Base-by-base conservation (phyloP, 2,113 vertebrate genomes). In the Hystrix cristata region DNA sequence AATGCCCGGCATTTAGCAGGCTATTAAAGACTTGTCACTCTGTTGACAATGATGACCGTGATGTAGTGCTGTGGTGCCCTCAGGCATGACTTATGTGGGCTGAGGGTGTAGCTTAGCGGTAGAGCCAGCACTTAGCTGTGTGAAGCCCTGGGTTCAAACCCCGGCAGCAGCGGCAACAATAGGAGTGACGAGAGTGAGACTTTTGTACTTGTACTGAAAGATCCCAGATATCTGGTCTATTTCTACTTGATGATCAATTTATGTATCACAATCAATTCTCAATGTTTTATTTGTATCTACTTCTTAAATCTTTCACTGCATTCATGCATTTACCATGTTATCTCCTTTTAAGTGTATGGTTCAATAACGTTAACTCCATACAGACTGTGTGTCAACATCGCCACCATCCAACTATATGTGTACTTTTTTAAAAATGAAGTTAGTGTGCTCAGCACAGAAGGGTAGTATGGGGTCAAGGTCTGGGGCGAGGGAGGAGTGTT, bases 1-100 rank as follows among this genome's bases (percentile, higher is more conserved):
- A n/a, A 13, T 5, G 14, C 48, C 6, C 31, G 8, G 15, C 16
- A 38, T 29, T 55, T 65, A 43, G 34, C 13, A 80, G 46, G 8
- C 38, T 55, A 0, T 38, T 15, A 55, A 38, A 62, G 11, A 4
- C 3, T 62, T 0, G 0, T 55, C 19, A 3, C 13, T 48, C 7
- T 15, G 18, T 8, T 31, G 19, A 29, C 0, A 3, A 3, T 46
- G 43, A 14, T 14, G 4, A 14, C 3, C 12, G 1, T 2, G 2
- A 2, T 80, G 3, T 48, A 16, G 7, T 19, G 11, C 5, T 25
- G 53, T 27, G 23, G 48, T 3, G 11, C 23, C 14, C 80, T 79
- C 3, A 38, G 13, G 23, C 79, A 38, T 65, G 46, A 4, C 27
- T 57, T 31, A 3, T n/a, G 3, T 15, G 31, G 48, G 8, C 60